A percentile compares a stretch with the other conserved stretches of the same genome.
phyloP scores from a whole-genome alignment of 2,797 vertebrate species.

The Echiichthys vipera region DNA sequence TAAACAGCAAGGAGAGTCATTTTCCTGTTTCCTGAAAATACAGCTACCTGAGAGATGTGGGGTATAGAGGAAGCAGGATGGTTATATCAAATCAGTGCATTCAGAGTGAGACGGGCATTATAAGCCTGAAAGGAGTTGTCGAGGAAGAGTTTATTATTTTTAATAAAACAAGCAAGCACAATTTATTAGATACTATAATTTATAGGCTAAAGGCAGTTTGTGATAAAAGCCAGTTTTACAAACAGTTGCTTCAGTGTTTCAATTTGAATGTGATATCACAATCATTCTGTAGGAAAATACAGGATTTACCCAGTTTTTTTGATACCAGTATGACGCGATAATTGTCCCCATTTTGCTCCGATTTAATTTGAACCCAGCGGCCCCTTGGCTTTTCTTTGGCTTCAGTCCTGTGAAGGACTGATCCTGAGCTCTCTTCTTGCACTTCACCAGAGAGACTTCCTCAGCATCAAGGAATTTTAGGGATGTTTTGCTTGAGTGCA shows the following conservation, averaged over 20 bases:
- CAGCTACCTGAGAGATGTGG: slow-evolving; percentile 67
- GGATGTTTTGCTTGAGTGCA: slow-evolving; percentile 66
- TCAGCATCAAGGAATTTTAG: slow-evolving; percentile 51
- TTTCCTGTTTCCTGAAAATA: slow-evolving; percentile 68
- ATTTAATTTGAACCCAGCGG: slow-evolving; percentile 48
- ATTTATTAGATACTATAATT: too few species aligned
- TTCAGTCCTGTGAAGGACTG: slow-evolving; percentile 35
- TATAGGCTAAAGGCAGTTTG: slow-evolving; percentile 6
- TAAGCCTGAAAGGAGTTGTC: slow-evolving; percentile 39
- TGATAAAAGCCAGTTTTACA: slow-evolving; percentile 3
- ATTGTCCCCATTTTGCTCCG: slow-evolving; percentile 14
- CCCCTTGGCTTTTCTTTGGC: slow-evolving; percentile 27
- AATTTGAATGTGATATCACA: neutral
- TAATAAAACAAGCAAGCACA: slow-evolving; percentile 39
- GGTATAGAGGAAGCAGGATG: slow-evolving; percentile 48
- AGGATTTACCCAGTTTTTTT: slow-evolving; percentile 15
- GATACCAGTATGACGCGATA: neutral
- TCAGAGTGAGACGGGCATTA: slow-evolving; percentile 45
- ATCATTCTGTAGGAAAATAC: slow-evolving; percentile 1
- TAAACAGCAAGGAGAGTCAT: slow-evolving; percentile 80
- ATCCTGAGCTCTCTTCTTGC: slow-evolving; percentile 19
- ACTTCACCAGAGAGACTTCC: slow-evolving; percentile 25
- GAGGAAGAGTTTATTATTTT: slow-evolving; percentile 38
- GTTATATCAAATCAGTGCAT: slow-evolving; percentile 63
- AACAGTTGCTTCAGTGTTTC: neutral